Conservation (phyloP, 2,888 invertebrate genomes). For the Macropis europaea region DNA sequence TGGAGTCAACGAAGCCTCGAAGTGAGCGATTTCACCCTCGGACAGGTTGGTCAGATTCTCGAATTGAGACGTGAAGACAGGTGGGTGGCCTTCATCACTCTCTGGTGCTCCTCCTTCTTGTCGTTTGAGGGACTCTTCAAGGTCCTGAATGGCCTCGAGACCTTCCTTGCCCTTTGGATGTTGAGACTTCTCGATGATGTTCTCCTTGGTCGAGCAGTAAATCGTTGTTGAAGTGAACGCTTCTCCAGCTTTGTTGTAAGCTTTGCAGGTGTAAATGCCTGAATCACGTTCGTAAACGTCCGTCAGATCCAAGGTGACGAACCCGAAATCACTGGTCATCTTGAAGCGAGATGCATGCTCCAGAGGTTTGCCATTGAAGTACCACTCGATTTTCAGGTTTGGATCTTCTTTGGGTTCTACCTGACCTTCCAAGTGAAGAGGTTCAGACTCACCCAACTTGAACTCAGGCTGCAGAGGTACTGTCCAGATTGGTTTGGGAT, state of each 20-base stretch:
- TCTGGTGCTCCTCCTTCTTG: slow-evolving; percentile 86
- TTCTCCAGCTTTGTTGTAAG: slow-evolving; percentile 93
- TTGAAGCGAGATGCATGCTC: slow-evolving; percentile 95
- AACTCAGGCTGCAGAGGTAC: slow-evolving; percentile 91
- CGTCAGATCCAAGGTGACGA: slow-evolving; percentile 94
- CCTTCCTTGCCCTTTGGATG: slow-evolving; percentile 98
- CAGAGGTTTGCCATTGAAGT: slow-evolving; percentile 93
- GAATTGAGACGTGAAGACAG: slow-evolving; percentile 93
- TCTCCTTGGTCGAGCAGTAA: slow-evolving; percentile 90
- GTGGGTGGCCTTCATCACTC: slow-evolving; percentile 90
- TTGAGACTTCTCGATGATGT: slow-evolving; percentile 92
- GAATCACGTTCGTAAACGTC: slow-evolving; percentile 96
- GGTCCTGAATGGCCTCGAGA: slow-evolving; percentile 93
- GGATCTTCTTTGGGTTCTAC: slow-evolving; percentile 97
- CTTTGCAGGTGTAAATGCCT: slow-evolving; percentile 96
- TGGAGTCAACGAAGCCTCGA: slow-evolving; percentile 97
- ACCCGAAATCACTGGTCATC: slow-evolving; percentile 97
- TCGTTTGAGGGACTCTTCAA: slow-evolving; percentile 91
- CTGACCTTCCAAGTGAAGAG: slow-evolving; percentile 95
- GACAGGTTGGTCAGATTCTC: slow-evolving; percentile 90
- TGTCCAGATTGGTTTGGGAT: slow-evolving; percentile 92
- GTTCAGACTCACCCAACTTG: slow-evolving; percentile 89
- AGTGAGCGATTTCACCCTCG: slow-evolving; percentile 98
- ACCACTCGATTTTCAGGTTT: slow-evolving; percentile 95
- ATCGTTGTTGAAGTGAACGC: slow-evolving; percentile 95